Evolutionary conservation across 2,888 invertebrate genomes (phyloP).

Genomic region (Busseola fusca): DNA sequence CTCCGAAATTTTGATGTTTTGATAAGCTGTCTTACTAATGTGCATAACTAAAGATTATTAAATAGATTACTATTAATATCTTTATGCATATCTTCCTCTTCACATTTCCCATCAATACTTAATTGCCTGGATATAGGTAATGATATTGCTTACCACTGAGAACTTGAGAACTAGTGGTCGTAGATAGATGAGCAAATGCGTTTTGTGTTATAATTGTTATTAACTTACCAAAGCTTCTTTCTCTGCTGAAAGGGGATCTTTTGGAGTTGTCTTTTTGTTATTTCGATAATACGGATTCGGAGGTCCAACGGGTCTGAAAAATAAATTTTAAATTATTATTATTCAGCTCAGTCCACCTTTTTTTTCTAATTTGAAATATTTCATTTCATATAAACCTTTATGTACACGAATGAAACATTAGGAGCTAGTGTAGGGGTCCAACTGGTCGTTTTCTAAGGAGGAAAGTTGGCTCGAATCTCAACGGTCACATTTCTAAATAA

Average conservation of each 20-base stretch:
- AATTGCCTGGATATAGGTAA: neutral
- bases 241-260: constrained; percentile 87
- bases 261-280: constrained; percentile 76
- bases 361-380: neutral
- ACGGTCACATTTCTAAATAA: neutral
- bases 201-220: neutral
- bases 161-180: neutral
- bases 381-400: neutral
- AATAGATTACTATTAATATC: neutral
- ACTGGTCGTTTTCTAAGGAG: neutral
- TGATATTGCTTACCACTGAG: neutral
- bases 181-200: too few relatives aligned
- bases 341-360: neutral
- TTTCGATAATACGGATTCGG: constrained; percentile 82
- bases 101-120: neutral
- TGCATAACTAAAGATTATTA: neutral
- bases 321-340: neutral
- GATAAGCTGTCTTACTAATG: neutral
- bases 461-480: too few relatives aligned
- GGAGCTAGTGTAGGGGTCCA: neutral
- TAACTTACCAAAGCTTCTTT: constrained; percentile 90
- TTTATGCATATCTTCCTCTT: neutral
- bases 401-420: neutral
- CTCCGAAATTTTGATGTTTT: neutral
- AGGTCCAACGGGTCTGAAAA: constrained; percentile 81